Percentiles rank a stretch among this genome's conserved stretches.
These are phyloP conservation scores for Callimorpha dominula DNA, from an alignment of 2,888 invertebrate genomes.

Conservation along the genomic window DNA sequence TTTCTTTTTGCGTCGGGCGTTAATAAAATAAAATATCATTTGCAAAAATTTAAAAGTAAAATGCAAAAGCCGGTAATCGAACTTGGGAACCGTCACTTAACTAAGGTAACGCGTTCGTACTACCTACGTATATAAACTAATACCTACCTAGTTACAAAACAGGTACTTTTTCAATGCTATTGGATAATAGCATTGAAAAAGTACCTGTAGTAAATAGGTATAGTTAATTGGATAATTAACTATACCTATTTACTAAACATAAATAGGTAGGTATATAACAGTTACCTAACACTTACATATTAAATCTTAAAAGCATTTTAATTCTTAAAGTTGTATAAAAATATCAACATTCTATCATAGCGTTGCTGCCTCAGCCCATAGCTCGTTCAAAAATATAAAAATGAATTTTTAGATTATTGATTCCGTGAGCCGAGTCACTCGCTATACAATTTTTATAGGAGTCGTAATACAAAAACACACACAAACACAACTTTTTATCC, in stretches of 20 bases:
- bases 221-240: not conserved
- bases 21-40: not conserved
- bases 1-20: not conserved
- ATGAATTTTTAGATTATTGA: slow-evolving; percentile 83
- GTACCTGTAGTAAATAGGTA: no score
- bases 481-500: slow-evolving; percentile 58
- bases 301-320: not conserved
- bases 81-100: not conserved
- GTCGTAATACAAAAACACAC: slow-evolving; percentile 72
- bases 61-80: not conserved
- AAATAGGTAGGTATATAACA: not conserved
- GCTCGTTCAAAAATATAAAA: slow-evolving; percentile 72
- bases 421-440: slow-evolving; percentile 69
- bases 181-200: no score
- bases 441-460: slow-evolving; percentile 79
- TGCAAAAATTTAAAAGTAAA: not conserved
- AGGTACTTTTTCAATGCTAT: not conserved
- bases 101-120: not conserved
- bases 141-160: not conserved
- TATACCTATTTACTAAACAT: not conserved
- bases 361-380: slow-evolving; percentile 28
- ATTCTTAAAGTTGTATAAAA: not conserved
- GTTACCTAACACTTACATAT: not conserved
- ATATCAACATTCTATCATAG: not conserved
- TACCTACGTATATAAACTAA: not conserved